phyloP scores from a whole-genome alignment of 2,888 invertebrate genomes.

The Oligia strigilis region DNA sequence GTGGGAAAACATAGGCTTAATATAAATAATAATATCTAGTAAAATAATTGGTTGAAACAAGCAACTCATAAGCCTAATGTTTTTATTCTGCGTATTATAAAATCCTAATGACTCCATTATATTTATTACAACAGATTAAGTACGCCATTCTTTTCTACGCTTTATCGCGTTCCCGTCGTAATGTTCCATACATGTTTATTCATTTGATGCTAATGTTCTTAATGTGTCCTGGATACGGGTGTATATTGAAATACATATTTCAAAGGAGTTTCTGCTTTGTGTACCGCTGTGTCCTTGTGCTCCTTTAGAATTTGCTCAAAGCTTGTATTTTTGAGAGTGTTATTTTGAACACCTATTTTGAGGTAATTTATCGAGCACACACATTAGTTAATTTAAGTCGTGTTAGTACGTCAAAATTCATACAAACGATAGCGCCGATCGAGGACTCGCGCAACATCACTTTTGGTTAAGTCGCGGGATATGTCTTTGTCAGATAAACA shows the following conservation, averaged over 20 bases:
- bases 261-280: constrained; percentile 6
- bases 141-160: constrained; percentile 45
- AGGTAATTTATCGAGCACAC: background rate
- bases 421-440: background rate
- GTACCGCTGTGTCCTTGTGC: constrained; percentile 5
- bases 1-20: no score
- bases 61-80: constrained; percentile 11
- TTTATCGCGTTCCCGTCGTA: constrained; percentile 45
- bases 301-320: background rate
- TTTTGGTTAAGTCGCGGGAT: background rate
- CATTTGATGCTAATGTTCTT: constrained; percentile 62
- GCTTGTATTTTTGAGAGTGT: background rate
- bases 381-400: background rate
- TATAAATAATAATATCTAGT: no score
- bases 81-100: constrained; percentile 2
- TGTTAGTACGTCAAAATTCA: background rate
- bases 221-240: constrained; percentile 43
- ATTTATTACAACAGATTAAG: constrained; percentile 53
- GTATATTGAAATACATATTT: constrained; percentile 34
- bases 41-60: background rate
- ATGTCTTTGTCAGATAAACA: background rate
- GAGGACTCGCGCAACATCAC: rapidly evolving
- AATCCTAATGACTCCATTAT: constrained; percentile 20
- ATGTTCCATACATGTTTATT: constrained; percentile 59
- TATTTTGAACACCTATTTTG: background rate